phyloP scores from a whole-genome alignment of 2,888 invertebrate genomes.

The Lochmaea crataegi region DNA sequence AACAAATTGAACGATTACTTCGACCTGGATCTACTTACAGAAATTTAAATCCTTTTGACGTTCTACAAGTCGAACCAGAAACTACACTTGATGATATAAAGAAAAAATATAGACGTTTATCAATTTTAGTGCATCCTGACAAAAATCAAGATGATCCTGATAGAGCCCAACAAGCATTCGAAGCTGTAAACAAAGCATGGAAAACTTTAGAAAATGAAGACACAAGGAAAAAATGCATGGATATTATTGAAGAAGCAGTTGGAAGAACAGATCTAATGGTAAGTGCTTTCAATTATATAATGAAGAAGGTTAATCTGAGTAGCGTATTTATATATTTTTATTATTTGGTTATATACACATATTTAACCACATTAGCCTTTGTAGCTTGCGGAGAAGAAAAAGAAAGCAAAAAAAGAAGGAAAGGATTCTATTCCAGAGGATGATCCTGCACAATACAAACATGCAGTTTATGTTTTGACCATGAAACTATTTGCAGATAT shows the following conservation, averaged over 20 bases:
- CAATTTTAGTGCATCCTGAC: slow-evolving; percentile 98
- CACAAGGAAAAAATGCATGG: slow-evolving; percentile 91
- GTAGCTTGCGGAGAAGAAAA: slow-evolving; percentile 91
- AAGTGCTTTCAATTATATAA: slow-evolving; percentile 47
- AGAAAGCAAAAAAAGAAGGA: slow-evolving; percentile 93
- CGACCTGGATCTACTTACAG: slow-evolving; percentile 98
- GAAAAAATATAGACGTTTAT: slow-evolving; percentile 92
- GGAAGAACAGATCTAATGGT: slow-evolving; percentile 94
- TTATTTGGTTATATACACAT: slow-evolving; percentile 13
- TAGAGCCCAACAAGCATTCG: slow-evolving; percentile 92
- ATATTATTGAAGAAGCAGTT: slow-evolving; percentile 97
- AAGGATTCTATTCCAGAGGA: slow-evolving; percentile 89
- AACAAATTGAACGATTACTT: slow-evolving; percentile 95
- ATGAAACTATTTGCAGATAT: slow-evolving; percentile 97
- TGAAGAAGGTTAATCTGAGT: background rate
- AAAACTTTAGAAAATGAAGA: slow-evolving; percentile 96
- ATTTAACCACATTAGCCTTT: slow-evolving; percentile 49
- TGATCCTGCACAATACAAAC: slow-evolving; percentile 86
- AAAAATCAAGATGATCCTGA: slow-evolving; percentile 98
- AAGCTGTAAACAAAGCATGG: slow-evolving; percentile 95
- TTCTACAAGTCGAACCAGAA: slow-evolving; percentile 91
- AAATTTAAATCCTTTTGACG: slow-evolving; percentile 97
- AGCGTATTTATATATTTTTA: slow-evolving; percentile 5
- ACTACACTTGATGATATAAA: slow-evolving; percentile 91
- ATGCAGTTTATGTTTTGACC: slow-evolving; percentile 97